Percentiles rank a stretch among this genome's conserved stretches.
Conservation (phyloP, 2,797 vertebrate species). For the Neosilurus hyrtlii region DNA sequence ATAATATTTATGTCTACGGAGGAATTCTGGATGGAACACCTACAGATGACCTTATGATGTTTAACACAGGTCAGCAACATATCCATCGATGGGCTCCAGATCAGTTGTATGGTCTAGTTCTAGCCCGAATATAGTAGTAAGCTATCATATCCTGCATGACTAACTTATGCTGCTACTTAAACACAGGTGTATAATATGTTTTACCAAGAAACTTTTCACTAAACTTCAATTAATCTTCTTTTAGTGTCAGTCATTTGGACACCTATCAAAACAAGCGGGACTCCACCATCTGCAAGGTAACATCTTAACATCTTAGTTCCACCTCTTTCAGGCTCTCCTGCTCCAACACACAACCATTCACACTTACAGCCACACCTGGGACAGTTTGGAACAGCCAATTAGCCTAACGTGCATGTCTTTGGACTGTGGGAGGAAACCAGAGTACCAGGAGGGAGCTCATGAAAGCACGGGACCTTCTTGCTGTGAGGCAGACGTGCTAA, state of each 20-base stretch:
- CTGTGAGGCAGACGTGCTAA: no score
- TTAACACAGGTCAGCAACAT: slow-evolving; percentile 70
- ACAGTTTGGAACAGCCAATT: no score
- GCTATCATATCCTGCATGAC: no score
- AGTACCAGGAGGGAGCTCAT: no score
- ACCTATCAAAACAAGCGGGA: slow-evolving; percentile 70
- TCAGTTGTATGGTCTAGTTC: neutral
- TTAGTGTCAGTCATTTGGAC: slow-evolving; percentile 74
- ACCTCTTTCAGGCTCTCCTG: no score
- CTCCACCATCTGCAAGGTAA: slow-evolving; percentile 68
- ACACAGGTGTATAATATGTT: neutral
- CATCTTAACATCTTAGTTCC: slow-evolving; percentile 16
- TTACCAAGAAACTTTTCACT: neutral
- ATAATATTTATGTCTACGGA: slow-evolving; percentile 74
- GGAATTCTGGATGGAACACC: slow-evolving; percentile 61
- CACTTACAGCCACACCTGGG: no score
- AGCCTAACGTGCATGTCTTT: no score
- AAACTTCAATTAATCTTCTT: slow-evolving; percentile 35
- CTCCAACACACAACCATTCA: no score
- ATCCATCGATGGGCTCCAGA: neutral
- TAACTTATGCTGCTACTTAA: neutral
- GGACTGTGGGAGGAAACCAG: no score
- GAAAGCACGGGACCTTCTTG: no score
- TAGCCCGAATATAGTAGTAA: no score
- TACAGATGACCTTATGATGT: slow-evolving; percentile 71